Evolutionary conservation across 1,140 invertebrate genomes (phyloP).

Genomic region (Pseudobourletiella spinata): DNA sequence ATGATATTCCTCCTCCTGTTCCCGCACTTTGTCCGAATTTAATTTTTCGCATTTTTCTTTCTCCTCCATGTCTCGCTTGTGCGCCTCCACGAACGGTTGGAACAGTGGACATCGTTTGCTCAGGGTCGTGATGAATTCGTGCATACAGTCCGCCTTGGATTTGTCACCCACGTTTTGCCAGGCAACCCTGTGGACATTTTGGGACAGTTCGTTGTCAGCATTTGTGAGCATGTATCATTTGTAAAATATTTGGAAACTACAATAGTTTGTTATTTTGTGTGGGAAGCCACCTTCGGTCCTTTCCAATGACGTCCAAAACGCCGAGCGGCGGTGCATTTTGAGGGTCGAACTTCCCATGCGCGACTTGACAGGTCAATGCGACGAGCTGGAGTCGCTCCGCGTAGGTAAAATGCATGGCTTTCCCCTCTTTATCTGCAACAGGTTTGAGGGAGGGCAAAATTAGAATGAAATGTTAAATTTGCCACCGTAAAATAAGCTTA

Average conservation of each 20-base stretch:
- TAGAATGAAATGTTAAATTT: not conserved
- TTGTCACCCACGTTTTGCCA: conserved; percentile 88
- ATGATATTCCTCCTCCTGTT: conserved; percentile 46
- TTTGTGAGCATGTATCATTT: no score
- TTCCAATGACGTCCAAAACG: conserved; percentile 89
- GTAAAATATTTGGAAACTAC: no score
- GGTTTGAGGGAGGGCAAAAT: conserved; percentile 32
- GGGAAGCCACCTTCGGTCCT: conserved; percentile 77
- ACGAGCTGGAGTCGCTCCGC: conserved; percentile 85
- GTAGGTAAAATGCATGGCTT: conserved; percentile 86
- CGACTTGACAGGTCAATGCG: conserved; percentile 83
- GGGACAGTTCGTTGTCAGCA: no score
- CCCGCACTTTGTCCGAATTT: conserved; percentile 17
- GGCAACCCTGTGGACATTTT: conserved; percentile 59
- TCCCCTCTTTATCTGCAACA: conserved; percentile 86
- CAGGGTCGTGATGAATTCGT: conserved; percentile 78
- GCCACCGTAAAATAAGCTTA: not conserved
- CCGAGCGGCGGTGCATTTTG: conserved; percentile 74
- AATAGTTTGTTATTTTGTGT: no score
- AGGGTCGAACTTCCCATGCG: conserved; percentile 69
- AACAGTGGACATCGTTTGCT: conserved; percentile 81
- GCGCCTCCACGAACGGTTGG: conserved; percentile 81
- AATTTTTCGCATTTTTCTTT: conserved; percentile 55
- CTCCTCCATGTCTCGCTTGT: conserved; percentile 74
- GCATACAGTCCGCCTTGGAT: conserved; percentile 74